Evolutionary conservation across 2,113 vertebrate genomes (phyloP), one percentile per base, ranked within the genome.

Genomic region (Egretta garzetta): DNA sequence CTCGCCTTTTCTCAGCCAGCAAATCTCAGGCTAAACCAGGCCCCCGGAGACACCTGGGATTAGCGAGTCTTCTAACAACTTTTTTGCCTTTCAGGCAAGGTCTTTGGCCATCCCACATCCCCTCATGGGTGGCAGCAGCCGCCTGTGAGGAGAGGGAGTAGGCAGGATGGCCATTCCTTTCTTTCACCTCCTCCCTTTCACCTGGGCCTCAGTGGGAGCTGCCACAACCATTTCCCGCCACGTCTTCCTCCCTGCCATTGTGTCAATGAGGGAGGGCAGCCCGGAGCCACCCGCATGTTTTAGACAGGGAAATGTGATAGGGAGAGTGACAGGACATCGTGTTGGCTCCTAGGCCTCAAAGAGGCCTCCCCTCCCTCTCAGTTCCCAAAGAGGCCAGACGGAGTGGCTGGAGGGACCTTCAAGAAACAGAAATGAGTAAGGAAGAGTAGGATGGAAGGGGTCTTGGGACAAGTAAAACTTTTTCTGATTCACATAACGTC

Each of bases 251-350:
- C 52, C 49, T 50, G 30, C 49, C 24, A 11, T 39, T 18, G 10
- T 28, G 24, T 33, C 66, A 60, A 0, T 32, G 39, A 49, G 8
- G 23, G 47, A 77, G 24, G 50, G 72, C 6, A 41, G 26, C 50
- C n/a, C 17, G 14, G 37, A 89, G 18, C 27, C 43, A 32, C 8
- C 1, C 10, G 3, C 63, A 43, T 28, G 14, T 50, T 71, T 53
- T n/a, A 52, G 58, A 14, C 5, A 32, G 28, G 39, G 33, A 43
- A 79, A 15, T 1, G 1, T 24, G 14, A 10, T 55, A 62, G 13
- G 19, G 50, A 24, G 49, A 9, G 23, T 77, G 17, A 4, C 9
- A 9, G 12, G 43, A n/a, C 21, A 17, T 10, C 2, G 0, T 30
- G 9, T 45, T 35, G 20, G 47, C 21, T 91, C 26, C 52, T 63